A percentile compares a stretch with the other conserved stretches of the same genome.
Conservation (phyloP, 2,797 vertebrate species). For the Pelodytes ibericus region DNA sequence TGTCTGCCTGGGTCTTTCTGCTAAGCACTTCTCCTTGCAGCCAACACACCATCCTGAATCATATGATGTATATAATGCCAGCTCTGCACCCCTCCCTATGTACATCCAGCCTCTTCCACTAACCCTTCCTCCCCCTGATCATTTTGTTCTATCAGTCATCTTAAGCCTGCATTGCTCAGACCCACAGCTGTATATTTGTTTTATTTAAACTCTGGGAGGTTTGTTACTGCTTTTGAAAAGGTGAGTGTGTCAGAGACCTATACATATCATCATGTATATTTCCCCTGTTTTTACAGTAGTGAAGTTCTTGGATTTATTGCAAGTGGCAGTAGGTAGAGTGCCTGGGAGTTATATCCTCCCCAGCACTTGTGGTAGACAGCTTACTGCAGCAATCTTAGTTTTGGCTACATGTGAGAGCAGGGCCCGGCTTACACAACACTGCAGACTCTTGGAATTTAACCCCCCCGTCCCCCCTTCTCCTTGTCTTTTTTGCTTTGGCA, state of each 20-base stretch:
- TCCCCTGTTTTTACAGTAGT: too few species aligned
- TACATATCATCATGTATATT: too few species aligned
- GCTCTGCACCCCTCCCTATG: background rate
- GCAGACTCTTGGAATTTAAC: background rate
- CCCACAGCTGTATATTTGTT: too few species aligned
- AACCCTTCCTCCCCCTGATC: background rate
- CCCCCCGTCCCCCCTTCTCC: too few species aligned
- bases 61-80: constrained; percentile 31
- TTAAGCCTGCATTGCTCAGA: background rate
- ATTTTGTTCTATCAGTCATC: background rate
- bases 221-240: too few species aligned
- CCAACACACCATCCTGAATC: constrained; percentile 15
- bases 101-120: background rate
- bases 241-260: too few species aligned
- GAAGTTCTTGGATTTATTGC: too few species aligned
- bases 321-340: too few species aligned
- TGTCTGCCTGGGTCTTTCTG: too few species aligned
- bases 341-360: too few species aligned
- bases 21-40: background rate
- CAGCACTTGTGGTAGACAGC: too few species aligned
- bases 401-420: background rate
- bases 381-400: background rate
- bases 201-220: too few species aligned
- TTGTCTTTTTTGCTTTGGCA: background rate
- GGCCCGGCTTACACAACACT: background rate